These are phyloP conservation scores for Cryptotermes secundus DNA, from an alignment of 1,140 invertebrate species.

Conservation along the genomic window DNA sequence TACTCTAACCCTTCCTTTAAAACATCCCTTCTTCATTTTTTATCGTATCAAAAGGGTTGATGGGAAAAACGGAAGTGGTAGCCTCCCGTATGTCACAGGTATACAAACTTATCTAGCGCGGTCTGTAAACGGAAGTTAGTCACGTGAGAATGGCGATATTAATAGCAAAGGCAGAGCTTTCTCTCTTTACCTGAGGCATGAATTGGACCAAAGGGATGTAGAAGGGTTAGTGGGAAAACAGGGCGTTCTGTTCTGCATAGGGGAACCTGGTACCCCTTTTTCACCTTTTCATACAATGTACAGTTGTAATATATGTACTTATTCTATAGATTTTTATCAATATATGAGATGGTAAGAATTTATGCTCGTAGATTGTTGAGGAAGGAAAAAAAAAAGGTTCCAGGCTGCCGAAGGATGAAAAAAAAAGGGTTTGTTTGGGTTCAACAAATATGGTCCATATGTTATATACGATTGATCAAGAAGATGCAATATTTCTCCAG, in stretches of 20 bases:
- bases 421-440: not conserved
- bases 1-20: slow-evolving; percentile 11
- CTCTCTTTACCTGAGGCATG: not conserved
- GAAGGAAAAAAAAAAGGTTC: not conserved
- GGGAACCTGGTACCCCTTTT: not conserved
- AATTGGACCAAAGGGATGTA: not conserved
- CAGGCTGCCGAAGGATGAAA: not conserved
- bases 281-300: not conserved
- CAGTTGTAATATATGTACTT: not conserved
- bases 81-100: not conserved
- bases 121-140: not conserved
- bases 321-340: not conserved
- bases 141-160: not conserved
- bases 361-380: not conserved
- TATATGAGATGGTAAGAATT: not conserved
- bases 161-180: not conserved
- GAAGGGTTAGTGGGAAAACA: not conserved
- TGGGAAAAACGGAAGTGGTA: slow-evolving; percentile 1
- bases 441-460: not conserved
- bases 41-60: slow-evolving; percentile 8
- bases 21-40: not conserved
- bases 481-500: not conserved
- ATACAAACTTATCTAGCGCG: not conserved
- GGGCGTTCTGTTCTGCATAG: not conserved
- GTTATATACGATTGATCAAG: not conserved